Evolutionary conservation across 1,140 invertebrate species (phyloP).

Genomic region (Trichonephila inaurata): DNA sequence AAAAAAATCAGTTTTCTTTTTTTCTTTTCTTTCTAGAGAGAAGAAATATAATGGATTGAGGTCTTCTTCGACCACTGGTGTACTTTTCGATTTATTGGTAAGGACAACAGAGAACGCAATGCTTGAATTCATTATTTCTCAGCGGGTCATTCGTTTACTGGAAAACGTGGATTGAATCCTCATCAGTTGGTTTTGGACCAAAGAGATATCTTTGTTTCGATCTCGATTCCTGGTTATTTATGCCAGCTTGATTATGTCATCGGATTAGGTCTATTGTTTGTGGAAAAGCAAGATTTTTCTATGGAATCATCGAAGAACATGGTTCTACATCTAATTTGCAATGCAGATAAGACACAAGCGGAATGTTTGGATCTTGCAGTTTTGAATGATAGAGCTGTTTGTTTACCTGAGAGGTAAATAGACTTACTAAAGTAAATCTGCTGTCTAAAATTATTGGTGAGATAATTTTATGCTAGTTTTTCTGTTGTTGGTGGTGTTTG

Average conservation of each 20-base stretch:
- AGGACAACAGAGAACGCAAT: slow-evolving; percentile 5
- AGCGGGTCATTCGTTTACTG: slow-evolving; percentile 56
- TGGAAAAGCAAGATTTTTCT: background rate
- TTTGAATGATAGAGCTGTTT: background rate
- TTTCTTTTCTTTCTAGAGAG: background rate
- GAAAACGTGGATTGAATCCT: slow-evolving; percentile 57
- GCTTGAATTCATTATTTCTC: slow-evolving; percentile 55
- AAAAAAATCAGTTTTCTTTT: background rate
- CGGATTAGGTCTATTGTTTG: background rate
- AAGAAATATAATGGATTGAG: slow-evolving; percentile 39
- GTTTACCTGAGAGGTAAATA: background rate
- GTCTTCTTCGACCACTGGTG: background rate
- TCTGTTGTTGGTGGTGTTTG: no score
- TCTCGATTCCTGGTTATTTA: background rate
- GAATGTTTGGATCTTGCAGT: background rate
- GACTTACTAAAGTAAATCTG: background rate
- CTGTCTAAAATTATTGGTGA: no score
- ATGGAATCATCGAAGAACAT: background rate
- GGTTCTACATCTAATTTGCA: background rate
- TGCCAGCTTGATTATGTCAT: background rate
- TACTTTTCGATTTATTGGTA: slow-evolving; percentile 59
- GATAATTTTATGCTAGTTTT: no score
- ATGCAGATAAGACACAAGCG: background rate
- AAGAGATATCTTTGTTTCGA: slow-evolving; percentile 34
- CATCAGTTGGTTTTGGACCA: background rate